phyloP scores from a whole-genome alignment of 2,888 invertebrate species.

The Drosophila meridionalis region DNA sequence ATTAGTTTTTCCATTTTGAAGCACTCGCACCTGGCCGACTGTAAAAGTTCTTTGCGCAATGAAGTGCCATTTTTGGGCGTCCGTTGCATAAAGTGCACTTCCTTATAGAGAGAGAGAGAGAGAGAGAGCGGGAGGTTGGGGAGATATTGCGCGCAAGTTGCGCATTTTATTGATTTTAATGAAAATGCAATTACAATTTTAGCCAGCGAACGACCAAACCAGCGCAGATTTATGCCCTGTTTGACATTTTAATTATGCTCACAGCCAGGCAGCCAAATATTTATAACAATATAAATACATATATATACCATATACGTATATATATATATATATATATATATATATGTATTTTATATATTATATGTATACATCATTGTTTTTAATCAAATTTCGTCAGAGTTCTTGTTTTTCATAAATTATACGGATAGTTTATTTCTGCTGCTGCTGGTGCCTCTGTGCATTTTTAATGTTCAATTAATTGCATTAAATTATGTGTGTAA shows the following conservation, averaged over 20 bases:
- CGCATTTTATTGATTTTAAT: slow-evolving; percentile 71
- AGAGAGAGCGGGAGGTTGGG: not conserved
- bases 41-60: slow-evolving; percentile 73
- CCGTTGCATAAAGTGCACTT: slow-evolving; percentile 41
- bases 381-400: slow-evolving; percentile 31
- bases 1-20: slow-evolving; percentile 68
- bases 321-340: slow-evolving; percentile 2
- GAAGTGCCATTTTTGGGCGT: slow-evolving; percentile 69
- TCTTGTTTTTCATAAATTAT: slow-evolving; percentile 40
- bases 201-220: slow-evolving; percentile 38
- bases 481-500: slow-evolving; percentile 57
- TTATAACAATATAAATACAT: slow-evolving; percentile 38
- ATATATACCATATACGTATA: not conserved
- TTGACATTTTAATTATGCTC: slow-evolving; percentile 76
- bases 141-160: slow-evolving; percentile 8
- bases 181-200: slow-evolving; percentile 76
- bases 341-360: not conserved
- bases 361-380: slow-evolving; percentile 25
- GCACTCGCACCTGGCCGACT: slow-evolving; percentile 60
- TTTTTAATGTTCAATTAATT: slow-evolving; percentile 64
- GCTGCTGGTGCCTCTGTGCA: slow-evolving; percentile 22
- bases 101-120: not conserved
- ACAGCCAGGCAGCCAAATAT: slow-evolving; percentile 16
- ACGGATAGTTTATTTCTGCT: slow-evolving; percentile 14
- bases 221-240: slow-evolving; percentile 51